A percentile compares a stretch with the other conserved stretches of the same genome.
Conservation (phyloP, 2,113 vertebrate species). For the Rhagologus leucostigma region DNA sequence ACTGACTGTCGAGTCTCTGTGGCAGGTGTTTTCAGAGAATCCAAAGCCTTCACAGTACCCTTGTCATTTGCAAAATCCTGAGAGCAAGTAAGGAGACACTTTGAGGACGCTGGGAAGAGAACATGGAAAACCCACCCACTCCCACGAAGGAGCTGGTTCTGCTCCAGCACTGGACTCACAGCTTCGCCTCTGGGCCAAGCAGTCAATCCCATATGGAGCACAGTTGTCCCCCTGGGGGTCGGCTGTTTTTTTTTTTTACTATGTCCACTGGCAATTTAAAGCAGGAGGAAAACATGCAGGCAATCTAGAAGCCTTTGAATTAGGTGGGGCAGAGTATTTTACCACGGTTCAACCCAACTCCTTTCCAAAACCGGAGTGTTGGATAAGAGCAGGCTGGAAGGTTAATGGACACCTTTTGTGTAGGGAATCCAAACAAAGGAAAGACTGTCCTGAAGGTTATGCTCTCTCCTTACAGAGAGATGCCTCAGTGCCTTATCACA, state of each 20-base stretch:
- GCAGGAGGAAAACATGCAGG: background rate
- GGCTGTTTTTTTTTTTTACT: no score
- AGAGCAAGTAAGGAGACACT: background rate
- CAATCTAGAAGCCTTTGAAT: background rate
- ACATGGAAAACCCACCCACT: background rate
- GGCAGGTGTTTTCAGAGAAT: background rate
- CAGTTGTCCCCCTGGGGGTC: background rate
- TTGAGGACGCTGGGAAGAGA: background rate
- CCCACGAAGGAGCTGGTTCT: background rate
- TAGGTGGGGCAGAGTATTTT: background rate
- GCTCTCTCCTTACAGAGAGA: conserved; percentile 21
- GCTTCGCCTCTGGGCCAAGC: background rate
- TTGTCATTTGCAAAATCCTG: background rate
- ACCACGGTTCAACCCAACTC: background rate
- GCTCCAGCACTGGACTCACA: background rate
- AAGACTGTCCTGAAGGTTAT: background rate
- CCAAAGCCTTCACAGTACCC: background rate
- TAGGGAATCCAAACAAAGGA: background rate
- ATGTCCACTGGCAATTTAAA: background rate
- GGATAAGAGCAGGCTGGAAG: background rate
- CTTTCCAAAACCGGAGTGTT: background rate
- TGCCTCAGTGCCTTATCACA: conserved; percentile 25
- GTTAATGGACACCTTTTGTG: background rate
- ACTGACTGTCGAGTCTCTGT: background rate
- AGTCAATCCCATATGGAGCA: background rate